Evolutionary conservation across 2,888 invertebrate genomes (phyloP), one percentile per base, ranked within the genome.

Genomic region (Polydesmus complanatus): DNA sequence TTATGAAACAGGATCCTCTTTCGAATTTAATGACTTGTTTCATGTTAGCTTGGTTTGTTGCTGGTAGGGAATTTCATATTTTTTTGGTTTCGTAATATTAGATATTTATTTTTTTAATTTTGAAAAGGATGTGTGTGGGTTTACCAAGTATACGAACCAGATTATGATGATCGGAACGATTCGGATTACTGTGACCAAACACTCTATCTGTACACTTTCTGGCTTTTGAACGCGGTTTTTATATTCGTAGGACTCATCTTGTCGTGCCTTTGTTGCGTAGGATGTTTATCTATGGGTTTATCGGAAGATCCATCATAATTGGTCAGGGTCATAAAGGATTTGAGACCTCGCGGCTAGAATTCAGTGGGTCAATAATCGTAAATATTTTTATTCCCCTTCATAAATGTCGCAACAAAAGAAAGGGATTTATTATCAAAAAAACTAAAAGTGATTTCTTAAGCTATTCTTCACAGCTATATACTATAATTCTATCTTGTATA

Each of bases 201-300:
- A n/a, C 72, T 83, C 26, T 84, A 83, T 72, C 74, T 80, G 67
- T 84, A 81, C 69, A 80, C 84, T n/a, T 84, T 84, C 72, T 84
- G 83, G 83, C 72, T 83, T 47, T 80, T 82, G 50, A 83, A 83
- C 1, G 77, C 79, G 3, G 77, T 78, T n/a, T 84, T 83, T 69
- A 81, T 83, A 66, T 66, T 78, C 27, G 68, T 81, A 52, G 81
- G 78, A 14, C 70, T 79, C 18, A 71, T 78, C 64, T 78, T 77
- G 1, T 71, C 78, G 55, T 78, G 78, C 65, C 70, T 80, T 61
- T 81, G 80, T 71, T 79, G 79, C 50, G 75, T 81, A 62, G 78
- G 78, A 62, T 74, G 80, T 64, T 77, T 77, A 48, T 78, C 77
- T 54, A 73, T 77, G 59, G 37, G 37, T 37, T 14, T 37, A 37